Evolutionary conservation across 2,797 vertebrate genomes (phyloP), one percentile per base, ranked within the genome.

Genomic region (Fistularia commersonii): DNA sequence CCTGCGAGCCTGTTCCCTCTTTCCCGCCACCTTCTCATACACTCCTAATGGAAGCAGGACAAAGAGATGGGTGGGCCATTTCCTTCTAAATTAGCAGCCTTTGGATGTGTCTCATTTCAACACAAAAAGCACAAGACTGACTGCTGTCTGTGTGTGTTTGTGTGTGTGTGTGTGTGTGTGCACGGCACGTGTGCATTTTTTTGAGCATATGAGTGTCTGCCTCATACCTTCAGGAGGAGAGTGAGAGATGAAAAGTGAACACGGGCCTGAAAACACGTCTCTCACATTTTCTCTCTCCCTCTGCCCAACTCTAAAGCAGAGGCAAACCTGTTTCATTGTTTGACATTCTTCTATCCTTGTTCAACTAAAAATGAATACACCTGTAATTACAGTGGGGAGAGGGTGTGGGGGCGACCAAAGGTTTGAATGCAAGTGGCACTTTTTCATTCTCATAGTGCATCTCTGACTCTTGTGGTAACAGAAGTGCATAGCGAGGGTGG

Each of bases 31-130:
- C 57, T 72, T 74, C 77, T 79, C 67, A 72, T 66, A 60, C 63
- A 55, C 66, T 65, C 48, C 33, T 61, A 76, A 72, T 80, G 74
- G 78, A 74, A 72, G 51, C 51, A 42, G 69, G 63, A 80, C 81
- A 80, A 78, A 72, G 77, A 74, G 47, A 41, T 47, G 43, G 51
- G 45, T 15, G 64, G 31, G 34, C 38, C 34, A n/a, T 58, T 71
- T 77, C 61, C 65, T 72, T 70, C 61, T 67, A 76, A 84, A 80
- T 80, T 71, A 80, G 56, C 61, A 60, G 62, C 64, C 63, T 65
- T 72, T 60, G 42, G 58, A 64, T 60, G 62, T 68, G 68, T 82
- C 77, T 84, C 53, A 73, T 81, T 74, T 58, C 40, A 74, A 68
- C 79, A 72, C 56, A 84, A 60, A 67, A 61, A 54, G 48, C 32